A percentile compares a stretch with the other conserved stretches of the same genome.
Evolutionary conservation across 2,113 vertebrate species (phyloP).

Genomic region (Rana temporaria): DNA sequence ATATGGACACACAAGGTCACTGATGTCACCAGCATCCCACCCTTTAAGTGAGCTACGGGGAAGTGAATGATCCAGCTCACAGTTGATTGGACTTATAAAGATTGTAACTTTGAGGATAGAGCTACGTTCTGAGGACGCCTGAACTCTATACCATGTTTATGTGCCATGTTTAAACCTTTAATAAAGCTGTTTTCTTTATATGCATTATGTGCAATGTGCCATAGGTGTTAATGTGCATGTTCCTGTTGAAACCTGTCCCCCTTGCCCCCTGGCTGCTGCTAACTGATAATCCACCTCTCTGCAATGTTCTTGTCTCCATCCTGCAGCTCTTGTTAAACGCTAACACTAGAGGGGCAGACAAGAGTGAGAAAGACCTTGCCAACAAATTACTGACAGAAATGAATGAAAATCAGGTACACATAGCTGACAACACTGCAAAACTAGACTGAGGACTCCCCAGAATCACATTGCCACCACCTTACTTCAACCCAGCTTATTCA

Average conservation of each 20-base stretch:
- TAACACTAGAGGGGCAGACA: conserved; percentile 95
- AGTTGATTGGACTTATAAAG: no score
- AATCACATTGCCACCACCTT: conserved; percentile 82
- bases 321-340: conserved; percentile 96
- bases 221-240: conserved; percentile 19
- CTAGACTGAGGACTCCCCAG: conserved; percentile 66
- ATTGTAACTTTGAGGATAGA: no score
- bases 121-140: no score
- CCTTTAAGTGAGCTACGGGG: no score
- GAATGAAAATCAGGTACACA: conserved; percentile 95
- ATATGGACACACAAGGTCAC: no score
- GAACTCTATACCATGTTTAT: no score
- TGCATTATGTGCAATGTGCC: background rate
- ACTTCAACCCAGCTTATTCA: conserved; percentile 60
- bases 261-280: conserved; percentile 61
- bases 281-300: conserved; percentile 73
- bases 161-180: no score
- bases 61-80: no score
- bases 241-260: conserved; percentile 31
- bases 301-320: conserved; percentile 83
- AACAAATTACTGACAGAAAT: conserved; percentile 99
- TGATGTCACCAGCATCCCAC: no score
- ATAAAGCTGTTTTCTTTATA: no score
- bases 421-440: conserved; percentile 70
- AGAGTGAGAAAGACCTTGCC: conserved; percentile 99